Percentiles rank a stretch among this genome's conserved stretches.
Evolutionary conservation across 2,797 vertebrate genomes (phyloP).

Genomic region (Silurus lanzhouensis): DNA sequence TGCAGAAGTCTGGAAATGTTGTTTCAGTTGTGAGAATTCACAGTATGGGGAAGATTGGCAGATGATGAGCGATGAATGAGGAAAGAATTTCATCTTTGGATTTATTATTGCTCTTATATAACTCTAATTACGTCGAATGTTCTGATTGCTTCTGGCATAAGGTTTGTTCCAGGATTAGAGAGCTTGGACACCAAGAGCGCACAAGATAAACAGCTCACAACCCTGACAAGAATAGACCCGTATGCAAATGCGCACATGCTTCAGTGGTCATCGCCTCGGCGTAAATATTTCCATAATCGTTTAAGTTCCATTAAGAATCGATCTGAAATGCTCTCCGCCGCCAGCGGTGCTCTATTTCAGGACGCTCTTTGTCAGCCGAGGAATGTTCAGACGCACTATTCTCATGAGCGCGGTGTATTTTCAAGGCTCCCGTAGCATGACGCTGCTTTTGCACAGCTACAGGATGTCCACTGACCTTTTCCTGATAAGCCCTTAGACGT

Average conservation of each 20-base stretch:
- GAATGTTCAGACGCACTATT: constrained; percentile 25
- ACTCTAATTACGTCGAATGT: not conserved
- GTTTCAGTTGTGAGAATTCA: not conserved
- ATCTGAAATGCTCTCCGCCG: not conserved
- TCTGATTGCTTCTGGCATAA: not conserved
- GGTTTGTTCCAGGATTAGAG: not conserved
- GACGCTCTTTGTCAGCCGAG: constrained; percentile 33
- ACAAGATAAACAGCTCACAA: constrained; percentile 26
- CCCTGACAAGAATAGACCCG: constrained; percentile 24
- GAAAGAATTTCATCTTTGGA: not conserved
- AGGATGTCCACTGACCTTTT: constrained; percentile 12
- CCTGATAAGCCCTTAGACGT: constrained; percentile 34
- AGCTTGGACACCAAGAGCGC: not conserved
- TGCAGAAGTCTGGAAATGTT: constrained; percentile 26
- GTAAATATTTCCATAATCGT: constrained; percentile 43
- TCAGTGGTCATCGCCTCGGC: constrained; percentile 10
- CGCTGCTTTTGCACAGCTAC: constrained; percentile 32
- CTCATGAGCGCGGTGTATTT: not conserved
- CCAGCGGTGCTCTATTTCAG: constrained; percentile 41
- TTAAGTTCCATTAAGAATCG: not conserved
- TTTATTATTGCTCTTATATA: not conserved
- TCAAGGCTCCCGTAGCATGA: constrained; percentile 14
- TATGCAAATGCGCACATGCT: constrained; percentile 18
- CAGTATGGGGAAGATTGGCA: constrained; percentile 6
- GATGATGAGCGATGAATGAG: constrained; percentile 2